Conservation (phyloP, 2,888 invertebrate genomes). For the Chymomyza amoena region DNA sequence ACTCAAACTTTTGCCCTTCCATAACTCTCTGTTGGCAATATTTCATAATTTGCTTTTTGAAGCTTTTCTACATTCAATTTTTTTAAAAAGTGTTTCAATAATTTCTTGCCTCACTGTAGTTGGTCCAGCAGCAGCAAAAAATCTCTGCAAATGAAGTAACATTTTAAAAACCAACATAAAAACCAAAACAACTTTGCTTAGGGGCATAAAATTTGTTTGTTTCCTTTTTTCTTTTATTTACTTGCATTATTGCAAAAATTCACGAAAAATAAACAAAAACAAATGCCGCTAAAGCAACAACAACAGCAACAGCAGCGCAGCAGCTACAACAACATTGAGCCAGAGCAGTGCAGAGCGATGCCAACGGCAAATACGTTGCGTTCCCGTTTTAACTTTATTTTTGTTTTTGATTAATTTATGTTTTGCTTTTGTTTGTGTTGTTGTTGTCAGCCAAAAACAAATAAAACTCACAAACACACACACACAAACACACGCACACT, state of each 20-base stretch:
- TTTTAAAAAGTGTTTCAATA: too few species aligned
- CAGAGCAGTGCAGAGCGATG: neutral
- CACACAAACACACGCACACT: neutral
- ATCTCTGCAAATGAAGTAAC: neutral
- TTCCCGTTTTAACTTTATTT: neutral
- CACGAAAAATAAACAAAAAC: neutral
- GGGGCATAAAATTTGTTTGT: too few species aligned
- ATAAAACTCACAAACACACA: neutral
- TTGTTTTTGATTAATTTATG: slow-evolving; percentile 33
- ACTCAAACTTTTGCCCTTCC: too few species aligned
- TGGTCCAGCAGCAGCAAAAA: neutral
- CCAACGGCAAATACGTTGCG: slow-evolving; percentile 5
- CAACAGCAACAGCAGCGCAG: neutral
- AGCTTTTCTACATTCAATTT: too few species aligned
- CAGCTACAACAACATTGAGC: neutral
- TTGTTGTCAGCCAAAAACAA: neutral
- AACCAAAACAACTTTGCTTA: neutral
- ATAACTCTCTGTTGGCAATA: too few species aligned
- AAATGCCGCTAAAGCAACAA: neutral
- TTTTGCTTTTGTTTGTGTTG: neutral
- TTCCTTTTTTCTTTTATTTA: neutral
- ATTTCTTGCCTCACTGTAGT: too few species aligned
- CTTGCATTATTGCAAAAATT: neutral
- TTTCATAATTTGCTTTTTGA: too few species aligned
- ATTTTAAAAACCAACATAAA: neutral